Percentiles rank a stretch among this genome's conserved stretches.
Evolutionary conservation across 92 coral and sea anemone species (phyloP).

Genomic region (Chrysogorgia sp.): DNA sequence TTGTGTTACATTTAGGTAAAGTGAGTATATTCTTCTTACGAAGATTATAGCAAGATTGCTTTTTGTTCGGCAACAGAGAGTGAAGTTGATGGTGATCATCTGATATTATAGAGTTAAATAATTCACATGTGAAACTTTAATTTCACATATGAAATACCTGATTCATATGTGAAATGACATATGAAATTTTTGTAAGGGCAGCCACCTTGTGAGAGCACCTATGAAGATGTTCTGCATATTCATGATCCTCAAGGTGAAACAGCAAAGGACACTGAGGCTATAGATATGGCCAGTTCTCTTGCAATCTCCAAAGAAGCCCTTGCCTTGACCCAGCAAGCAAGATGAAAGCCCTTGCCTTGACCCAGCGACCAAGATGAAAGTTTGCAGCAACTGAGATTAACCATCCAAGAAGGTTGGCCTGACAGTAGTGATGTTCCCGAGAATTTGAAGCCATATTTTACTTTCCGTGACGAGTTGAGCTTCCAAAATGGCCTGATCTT

Average conservation of each 20-base stretch:
- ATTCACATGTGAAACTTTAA: too few relatives aligned
- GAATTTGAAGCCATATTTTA: constrained; percentile 3
- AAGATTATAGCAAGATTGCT: too few relatives aligned
- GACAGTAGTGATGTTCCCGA: constrained; percentile 8
- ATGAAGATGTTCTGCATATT: constrained; percentile 13
- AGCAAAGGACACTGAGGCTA: constrained; percentile 37
- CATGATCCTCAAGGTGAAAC: constrained; percentile 15
- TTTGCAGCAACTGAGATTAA: constrained; percentile 30
- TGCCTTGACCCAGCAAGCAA: constrained; percentile 43
- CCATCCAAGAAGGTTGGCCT: constrained; percentile 51
- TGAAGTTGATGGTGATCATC: too few relatives aligned
- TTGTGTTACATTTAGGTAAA: too few relatives aligned
- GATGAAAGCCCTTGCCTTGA: too few relatives aligned
- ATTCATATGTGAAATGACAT: too few relatives aligned
- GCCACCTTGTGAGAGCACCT: neutral
- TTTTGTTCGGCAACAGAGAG: too few relatives aligned
- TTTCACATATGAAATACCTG: too few relatives aligned
- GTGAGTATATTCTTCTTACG: too few relatives aligned
- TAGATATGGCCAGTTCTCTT: constrained; percentile 41
- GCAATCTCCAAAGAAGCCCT: constrained; percentile 37
- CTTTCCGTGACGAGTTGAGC: constrained; percentile 38
- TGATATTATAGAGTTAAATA: too few relatives aligned
- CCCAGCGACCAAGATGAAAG: constrained; percentile 13
- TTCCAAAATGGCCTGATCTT: constrained; percentile 41
- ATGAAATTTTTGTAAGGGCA: too few relatives aligned